Conservation (phyloP, 2,888 invertebrate species). For the Erebia ligea region DNA sequence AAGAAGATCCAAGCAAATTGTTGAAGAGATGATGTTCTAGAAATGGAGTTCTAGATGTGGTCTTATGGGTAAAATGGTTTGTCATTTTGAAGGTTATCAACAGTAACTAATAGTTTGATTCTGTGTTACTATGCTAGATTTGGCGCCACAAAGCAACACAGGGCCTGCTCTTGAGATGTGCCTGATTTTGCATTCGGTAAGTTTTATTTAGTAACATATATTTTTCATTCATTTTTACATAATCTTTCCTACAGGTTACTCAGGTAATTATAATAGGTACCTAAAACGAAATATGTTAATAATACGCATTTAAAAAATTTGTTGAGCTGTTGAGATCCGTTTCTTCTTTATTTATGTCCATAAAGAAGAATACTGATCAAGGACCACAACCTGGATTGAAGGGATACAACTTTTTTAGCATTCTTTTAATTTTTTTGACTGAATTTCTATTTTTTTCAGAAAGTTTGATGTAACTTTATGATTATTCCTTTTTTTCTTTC, state of each 20-base stretch:
- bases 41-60: conserved; percentile 23
- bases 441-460: conserved; percentile 10
- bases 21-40: too few relatives aligned
- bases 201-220: conserved; percentile 50
- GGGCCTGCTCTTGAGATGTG: conserved; percentile 54
- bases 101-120: conserved; percentile 74
- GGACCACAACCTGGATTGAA: neutral
- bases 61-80: conserved; percentile 26
- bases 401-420: conserved; percentile 11
- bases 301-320: neutral
- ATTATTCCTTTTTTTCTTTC: neutral
- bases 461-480: neutral
- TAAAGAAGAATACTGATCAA: neutral
- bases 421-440: neutral
- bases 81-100: conserved; percentile 23
- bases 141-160: conserved; percentile 54
- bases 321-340: too few relatives aligned
- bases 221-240: conserved; percentile 26
- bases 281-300: neutral
- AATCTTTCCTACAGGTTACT: conserved; percentile 44
- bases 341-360: too few relatives aligned
- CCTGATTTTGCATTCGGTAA: conserved; percentile 56
- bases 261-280: conserved; percentile 21
- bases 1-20: conserved; percentile 17
- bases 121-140: conserved; percentile 77